Base-by-base conservation (phyloP, 2,888 invertebrate species). In the Capitulum mitella region DNA sequence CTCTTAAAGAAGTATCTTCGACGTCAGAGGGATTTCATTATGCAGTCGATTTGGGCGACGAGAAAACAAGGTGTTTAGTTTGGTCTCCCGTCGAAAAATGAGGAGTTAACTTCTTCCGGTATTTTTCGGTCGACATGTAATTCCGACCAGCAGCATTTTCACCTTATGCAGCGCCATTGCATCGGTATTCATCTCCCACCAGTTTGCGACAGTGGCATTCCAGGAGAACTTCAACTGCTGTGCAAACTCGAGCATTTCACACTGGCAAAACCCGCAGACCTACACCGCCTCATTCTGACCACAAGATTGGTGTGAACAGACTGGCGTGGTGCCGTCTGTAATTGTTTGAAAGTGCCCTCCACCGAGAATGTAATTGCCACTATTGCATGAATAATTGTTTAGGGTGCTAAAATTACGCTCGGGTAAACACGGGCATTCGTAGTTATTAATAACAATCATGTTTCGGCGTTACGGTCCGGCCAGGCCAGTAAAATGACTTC, bases 351-450 rank as follows among this genome's bases (percentile, higher is more conserved):
- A 64, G 34, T 64, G 64, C 34, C 16, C 32, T 16, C 34, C 34
- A 34, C 64, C 34, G 14, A 5, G 10, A 32, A 3, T 19, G 19
- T 34, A 64, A 64, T 64, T 64, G 29, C 64, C 29, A 64, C 34
- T 29, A 34, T 34, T 34, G 64, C 64, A 64, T 64, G 64, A 64
- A 34, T 64, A 64, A 64, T 64, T 64, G 64, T 64, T 64, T 64
- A 32, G 32, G 32, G 64, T 19, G 34, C 34, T 34, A 64, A 64
- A 29, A 64, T 64, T 64, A 64, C 19, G 32, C 34, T 14, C 64
- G 16, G 64, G 34, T 34, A 64, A 64, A 34, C 64, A 64, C 64
- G 1, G 64, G 19, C 64, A 29, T 34, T 29, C 19, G 19, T 2
- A 3, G 34, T 2, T 64, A 34, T 34, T 64, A 64, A 64, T 64